Evolutionary conservation across 1,140 invertebrate genomes (phyloP).

Genomic region (Drosophila obscura): DNA sequence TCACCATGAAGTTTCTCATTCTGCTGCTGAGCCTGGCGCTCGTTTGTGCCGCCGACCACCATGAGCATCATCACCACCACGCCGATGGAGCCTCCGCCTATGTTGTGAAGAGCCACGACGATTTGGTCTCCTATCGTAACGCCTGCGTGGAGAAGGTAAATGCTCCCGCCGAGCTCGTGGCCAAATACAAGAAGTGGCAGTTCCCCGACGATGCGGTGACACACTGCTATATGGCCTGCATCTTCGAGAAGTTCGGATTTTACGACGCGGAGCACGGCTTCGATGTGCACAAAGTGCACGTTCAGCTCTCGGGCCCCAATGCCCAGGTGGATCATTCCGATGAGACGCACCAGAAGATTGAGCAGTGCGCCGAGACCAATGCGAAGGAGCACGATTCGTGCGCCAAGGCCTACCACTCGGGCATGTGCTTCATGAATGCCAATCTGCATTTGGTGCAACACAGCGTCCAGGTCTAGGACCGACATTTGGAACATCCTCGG

Average conservation of each 20-base stretch:
- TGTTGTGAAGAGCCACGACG: constrained; percentile 69
- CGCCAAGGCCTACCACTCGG: constrained; percentile 71
- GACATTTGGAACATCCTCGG: too few relatives aligned
- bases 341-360: constrained; percentile 68
- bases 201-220: constrained; percentile 73
- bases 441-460: constrained; percentile 70
- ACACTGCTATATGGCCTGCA: constrained; percentile 73
- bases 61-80: constrained; percentile 38
- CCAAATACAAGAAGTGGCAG: constrained; percentile 72
- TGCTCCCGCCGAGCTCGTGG: constrained; percentile 59
- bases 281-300: constrained; percentile 75
- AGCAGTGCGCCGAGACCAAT: constrained; percentile 65
- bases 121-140: constrained; percentile 58
- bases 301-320: constrained; percentile 58
- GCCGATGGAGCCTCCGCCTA: constrained; percentile 37
- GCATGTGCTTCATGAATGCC: constrained; percentile 70
- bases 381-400: constrained; percentile 62
- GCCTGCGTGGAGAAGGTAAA: constrained; percentile 57
- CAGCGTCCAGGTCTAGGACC: constrained; percentile 58
- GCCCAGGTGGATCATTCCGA: constrained; percentile 57
- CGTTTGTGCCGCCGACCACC: constrained; percentile 34
- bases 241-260: constrained; percentile 77
- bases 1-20: constrained; percentile 52
- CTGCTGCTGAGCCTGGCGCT: constrained; percentile 39
- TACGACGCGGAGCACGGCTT: constrained; percentile 74